phyloP scores from a whole-genome alignment of 2,113 vertebrate genomes.

The Hippoglossus stenolepis region DNA sequence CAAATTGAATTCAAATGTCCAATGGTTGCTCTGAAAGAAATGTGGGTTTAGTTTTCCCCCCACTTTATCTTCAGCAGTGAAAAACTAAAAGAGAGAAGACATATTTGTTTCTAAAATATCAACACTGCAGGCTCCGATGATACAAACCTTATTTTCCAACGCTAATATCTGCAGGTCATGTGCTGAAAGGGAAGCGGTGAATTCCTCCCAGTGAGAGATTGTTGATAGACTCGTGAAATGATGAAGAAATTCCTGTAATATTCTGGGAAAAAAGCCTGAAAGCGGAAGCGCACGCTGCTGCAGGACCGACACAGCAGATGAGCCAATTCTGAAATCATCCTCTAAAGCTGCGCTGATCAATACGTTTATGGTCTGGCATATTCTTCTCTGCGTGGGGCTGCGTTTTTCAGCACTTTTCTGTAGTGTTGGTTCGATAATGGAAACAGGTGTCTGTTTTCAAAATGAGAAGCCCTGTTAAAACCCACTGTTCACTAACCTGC shows the following conservation, averaged over 20 bases:
- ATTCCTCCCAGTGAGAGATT: conserved; percentile 60
- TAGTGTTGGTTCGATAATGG: too few species aligned
- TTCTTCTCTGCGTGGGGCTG: too few species aligned
- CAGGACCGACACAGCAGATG: conserved; percentile 24
- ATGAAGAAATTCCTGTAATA: conserved; percentile 41
- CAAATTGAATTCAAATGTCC: conserved; percentile 70
- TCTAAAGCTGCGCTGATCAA: conserved; percentile 8
- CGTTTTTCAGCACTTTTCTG: too few species aligned
- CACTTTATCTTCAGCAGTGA: conserved; percentile 12
- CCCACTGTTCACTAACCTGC: too few species aligned
- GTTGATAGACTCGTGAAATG: conserved; percentile 62
- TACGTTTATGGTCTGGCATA: not conserved
- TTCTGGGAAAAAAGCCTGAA: conserved; percentile 25
- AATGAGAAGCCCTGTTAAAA: too few species aligned
- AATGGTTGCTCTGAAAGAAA: conserved; percentile 47
- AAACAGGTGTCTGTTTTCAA: too few species aligned
- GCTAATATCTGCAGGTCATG: conserved; percentile 70
- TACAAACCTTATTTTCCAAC: conserved; percentile 44
- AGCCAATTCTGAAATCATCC: conserved; percentile 10
- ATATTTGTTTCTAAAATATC: conserved; percentile 26
- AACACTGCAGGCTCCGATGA: not conserved
- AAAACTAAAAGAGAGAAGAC: not conserved
- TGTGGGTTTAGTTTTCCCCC: conserved; percentile 22
- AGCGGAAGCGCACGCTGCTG: conserved; percentile 10
- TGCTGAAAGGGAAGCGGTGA: conserved; percentile 53